Evolutionary conservation across 2,888 invertebrate genomes (phyloP), one percentile per base, ranked within the genome.

Genomic region (Alloplasta piceator): DNA sequence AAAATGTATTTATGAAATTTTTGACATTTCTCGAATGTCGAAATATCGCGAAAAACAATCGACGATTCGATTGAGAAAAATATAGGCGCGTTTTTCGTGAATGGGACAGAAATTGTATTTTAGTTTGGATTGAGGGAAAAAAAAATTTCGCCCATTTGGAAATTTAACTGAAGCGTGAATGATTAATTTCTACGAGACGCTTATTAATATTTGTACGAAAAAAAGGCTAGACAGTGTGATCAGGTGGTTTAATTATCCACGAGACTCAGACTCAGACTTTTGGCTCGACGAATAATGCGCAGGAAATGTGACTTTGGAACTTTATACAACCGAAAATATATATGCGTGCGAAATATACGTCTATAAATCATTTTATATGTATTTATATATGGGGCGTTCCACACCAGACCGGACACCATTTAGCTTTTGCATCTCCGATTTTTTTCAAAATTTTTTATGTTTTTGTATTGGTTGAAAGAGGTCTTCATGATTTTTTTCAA

Each of bases 291-390:
- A 66, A 75, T 68, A 78, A 78, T 71, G 66, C 71, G n/a, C 12
- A n/a, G 58, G 41, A 64, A 73, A 66, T 52, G 74, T 74, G 6
- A 61, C 56, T 50, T 74, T 48, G 55, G 55, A 78, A 74, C 61
- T 70, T 64, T 64, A 70, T 41, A 81, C 58, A 41, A 52, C 36
- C 52, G 67, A 46, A 64, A 38, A 71, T 60, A 50, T 64, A 63
- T 41, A 61, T 64, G 63, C n/a, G n/a, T n/a, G n/a, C n/a, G n/a
- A n/a, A n/a, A n/a, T n/a, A 1, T n/a, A 46, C n/a, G n/a, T 10
- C 4, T 46, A 46, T 46, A 46, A n/a, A n/a, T n/a, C 46, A 46
- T 50, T 50, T 50, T 48, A 56, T n/a, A n/a, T n/a, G n/a, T n/a
- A n/a, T n/a, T n/a, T n/a, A n/a, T n/a, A n/a, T n/a, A n/a, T n/a